Evolutionary conservation across 2,797 vertebrate genomes (phyloP).

Genomic region (Erethizon dorsatum): DNA sequence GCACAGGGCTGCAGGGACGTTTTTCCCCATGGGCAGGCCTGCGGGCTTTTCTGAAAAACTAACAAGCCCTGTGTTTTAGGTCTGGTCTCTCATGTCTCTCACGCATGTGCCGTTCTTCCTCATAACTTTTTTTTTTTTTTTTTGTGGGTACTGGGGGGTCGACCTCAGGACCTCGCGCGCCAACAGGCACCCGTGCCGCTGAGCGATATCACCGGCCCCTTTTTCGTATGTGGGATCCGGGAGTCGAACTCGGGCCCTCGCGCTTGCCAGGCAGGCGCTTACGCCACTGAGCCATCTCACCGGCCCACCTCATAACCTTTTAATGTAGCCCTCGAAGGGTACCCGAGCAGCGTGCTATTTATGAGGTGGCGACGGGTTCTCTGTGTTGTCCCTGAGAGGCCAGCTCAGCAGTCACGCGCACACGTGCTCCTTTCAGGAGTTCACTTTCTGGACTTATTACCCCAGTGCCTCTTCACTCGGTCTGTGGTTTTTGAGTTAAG

Average conservation of each 20-base stretch:
- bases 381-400: background rate
- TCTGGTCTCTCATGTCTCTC: background rate
- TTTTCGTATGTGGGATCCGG: no score
- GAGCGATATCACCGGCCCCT: no score
- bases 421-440: no score
- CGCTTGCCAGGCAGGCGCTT: no score
- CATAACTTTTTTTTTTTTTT: background rate
- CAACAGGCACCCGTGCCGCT: no score
- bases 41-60: background rate
- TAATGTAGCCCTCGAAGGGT: background rate
- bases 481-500: background rate
- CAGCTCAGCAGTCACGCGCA: background rate
- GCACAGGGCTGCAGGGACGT: background rate
- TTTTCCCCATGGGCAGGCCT: rapidly evolving
- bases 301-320: background rate
- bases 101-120: background rate
- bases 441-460: background rate
- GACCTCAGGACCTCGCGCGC: no score
- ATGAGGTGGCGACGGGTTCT: background rate
- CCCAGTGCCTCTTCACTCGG: rapidly evolving
- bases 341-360: background rate
- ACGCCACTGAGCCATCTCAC: no score
- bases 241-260: no score
- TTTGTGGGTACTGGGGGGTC: no score
- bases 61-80: background rate